A percentile compares a stretch with the other conserved stretches of the same genome.
Evolutionary conservation across 2,797 vertebrate species (phyloP).

Genomic region (Dendrocincla fuliginosa): DNA sequence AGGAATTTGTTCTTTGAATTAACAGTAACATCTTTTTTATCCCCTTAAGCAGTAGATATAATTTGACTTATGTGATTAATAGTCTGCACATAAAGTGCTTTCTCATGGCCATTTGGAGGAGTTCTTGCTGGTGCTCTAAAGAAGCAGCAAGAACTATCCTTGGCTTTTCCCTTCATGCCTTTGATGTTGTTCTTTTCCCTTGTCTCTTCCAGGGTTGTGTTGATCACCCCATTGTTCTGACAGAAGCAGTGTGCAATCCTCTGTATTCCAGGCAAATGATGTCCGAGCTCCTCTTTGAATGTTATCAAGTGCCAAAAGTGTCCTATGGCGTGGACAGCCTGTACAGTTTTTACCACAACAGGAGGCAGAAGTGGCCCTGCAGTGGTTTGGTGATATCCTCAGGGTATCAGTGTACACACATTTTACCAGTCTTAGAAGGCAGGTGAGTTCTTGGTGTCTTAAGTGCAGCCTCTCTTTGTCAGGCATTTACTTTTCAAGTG

Average conservation of each 20-base stretch:
- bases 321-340: constrained; percentile 92
- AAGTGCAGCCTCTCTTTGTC: not conserved
- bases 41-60: not conserved
- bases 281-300: constrained; percentile 95
- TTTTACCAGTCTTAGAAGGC: constrained; percentile 91
- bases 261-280: constrained; percentile 96
- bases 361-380: constrained; percentile 66
- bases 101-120: not conserved
- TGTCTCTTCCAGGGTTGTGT: constrained; percentile 83
- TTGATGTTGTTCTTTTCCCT: not conserved
- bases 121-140: not conserved
- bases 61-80: accelerated
- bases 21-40: not conserved
- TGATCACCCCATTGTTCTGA: constrained; percentile 91
- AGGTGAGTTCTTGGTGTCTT: constrained; percentile 77
- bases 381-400: constrained; percentile 90
- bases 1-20: not conserved
- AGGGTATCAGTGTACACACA: constrained; percentile 93
- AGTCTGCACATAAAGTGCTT: not conserved
- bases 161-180: not conserved
- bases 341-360: constrained; percentile 90
- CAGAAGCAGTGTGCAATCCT: constrained; percentile 93
- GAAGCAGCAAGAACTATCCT: not conserved
- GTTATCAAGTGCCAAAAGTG: constrained; percentile 89
- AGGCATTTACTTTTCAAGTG: not conserved